Percentiles rank a stretch among this genome's conserved stretches.
phyloP scores from a whole-genome alignment of 2,113 vertebrate genomes.

The Actenoides lindsayi region DNA sequence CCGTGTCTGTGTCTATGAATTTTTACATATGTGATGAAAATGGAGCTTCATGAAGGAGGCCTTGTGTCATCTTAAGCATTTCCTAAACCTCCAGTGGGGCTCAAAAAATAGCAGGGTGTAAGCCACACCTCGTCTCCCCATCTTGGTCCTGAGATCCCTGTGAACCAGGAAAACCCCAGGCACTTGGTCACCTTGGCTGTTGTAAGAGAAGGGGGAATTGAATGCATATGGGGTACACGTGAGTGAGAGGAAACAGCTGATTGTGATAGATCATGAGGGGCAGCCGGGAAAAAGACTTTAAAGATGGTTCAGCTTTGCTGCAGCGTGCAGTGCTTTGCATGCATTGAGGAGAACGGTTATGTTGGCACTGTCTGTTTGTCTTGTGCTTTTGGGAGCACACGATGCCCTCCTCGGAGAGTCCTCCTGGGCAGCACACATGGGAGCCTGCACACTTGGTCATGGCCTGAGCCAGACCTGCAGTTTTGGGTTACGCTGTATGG shows the following conservation, averaged over 20 bases:
- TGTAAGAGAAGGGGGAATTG: neutral
- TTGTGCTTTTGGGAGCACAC: accelerated
- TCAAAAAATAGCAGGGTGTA: neutral
- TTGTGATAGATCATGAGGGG: accelerated
- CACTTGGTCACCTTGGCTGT: neutral
- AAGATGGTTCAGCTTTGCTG: neutral
- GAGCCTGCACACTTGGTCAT: accelerated
- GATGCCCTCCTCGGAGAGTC: neutral
- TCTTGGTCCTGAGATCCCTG: neutral
- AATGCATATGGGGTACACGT: accelerated
- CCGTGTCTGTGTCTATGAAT: too few species aligned
- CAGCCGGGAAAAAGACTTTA: neutral
- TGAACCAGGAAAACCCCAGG: neutral
- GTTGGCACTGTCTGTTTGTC: neutral
- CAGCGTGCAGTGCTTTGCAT: accelerated
- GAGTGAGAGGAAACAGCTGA: neutral
- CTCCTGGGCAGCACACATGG: neutral
- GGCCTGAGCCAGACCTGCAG: neutral
- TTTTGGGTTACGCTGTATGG: neutral
- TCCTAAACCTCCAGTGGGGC: neutral
- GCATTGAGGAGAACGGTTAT: accelerated
- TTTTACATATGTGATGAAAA: neutral
- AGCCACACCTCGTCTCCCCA: neutral
- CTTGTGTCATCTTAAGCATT: neutral
- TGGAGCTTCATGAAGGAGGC: neutral